These are phyloP conservation scores for Crypturellus tataupa DNA, from an alignment of 2,797 vertebrate genomes.

Conservation along the genomic window DNA sequence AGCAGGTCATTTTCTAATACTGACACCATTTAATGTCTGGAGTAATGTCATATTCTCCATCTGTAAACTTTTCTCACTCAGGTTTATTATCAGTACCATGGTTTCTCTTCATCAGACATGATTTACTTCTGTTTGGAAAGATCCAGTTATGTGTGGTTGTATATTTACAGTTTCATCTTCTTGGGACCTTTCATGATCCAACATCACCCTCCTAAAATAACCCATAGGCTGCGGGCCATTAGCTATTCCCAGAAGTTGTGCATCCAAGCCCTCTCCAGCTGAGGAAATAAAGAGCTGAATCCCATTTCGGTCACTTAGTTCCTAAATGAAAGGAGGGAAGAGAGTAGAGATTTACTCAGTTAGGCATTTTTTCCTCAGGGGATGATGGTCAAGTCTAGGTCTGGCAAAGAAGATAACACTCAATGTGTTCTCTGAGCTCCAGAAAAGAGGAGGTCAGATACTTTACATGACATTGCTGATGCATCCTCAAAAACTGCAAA, in stretches of 20 bases:
- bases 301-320: neutral
- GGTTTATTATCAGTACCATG: neutral
- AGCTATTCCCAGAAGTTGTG: neutral
- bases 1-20: neutral
- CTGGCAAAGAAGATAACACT: neutral
- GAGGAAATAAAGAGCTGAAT: neutral
- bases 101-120: neutral
- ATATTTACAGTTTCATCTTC: neutral
- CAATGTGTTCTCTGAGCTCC: neutral
- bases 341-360: neutral
- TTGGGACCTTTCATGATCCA: neutral
- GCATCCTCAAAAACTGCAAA: neutral
- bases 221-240: neutral
- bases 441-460: neutral
- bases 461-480: rapidly evolving
- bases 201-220: neutral
- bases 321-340: neutral
- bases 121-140: neutral
- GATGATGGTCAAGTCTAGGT: neutral
- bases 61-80: neutral
- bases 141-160: neutral
- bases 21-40: neutral
- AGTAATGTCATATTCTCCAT: neutral
- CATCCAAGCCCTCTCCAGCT: neutral
- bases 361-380: neutral